Evolutionary conservation across 2,113 vertebrate genomes (phyloP).

Genomic region (Embiotoca jacksoni): DNA sequence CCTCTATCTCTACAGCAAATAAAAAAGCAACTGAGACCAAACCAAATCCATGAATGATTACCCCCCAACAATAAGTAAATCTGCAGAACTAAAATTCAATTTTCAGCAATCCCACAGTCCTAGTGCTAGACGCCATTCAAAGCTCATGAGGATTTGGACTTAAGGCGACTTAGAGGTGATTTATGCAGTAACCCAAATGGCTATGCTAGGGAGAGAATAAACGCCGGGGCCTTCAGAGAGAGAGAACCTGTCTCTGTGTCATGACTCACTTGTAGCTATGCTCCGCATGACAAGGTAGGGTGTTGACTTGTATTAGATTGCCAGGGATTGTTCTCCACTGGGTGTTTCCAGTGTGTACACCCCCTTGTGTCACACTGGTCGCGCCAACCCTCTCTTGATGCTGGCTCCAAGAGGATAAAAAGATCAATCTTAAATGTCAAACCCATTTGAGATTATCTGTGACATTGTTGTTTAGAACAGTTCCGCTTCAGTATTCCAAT

Average conservation of each 20-base stretch:
- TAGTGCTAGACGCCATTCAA: slow-evolving; percentile 77
- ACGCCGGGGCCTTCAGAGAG: slow-evolving; percentile 36
- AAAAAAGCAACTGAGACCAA: slow-evolving; percentile 73
- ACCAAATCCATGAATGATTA: slow-evolving; percentile 79
- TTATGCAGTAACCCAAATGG: slow-evolving; percentile 77
- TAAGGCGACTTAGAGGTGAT: slow-evolving; percentile 83
- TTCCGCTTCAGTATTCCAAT: slow-evolving; percentile 34
- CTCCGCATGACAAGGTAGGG: slow-evolving; percentile 58
- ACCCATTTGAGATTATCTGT: slow-evolving; percentile 40
- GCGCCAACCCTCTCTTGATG: slow-evolving; percentile 11
- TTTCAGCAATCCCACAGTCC: slow-evolving; percentile 78
- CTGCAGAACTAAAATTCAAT: slow-evolving; percentile 82
- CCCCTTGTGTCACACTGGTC: slow-evolving; percentile 29
- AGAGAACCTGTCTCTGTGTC: slow-evolving; percentile 63
- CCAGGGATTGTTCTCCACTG: slow-evolving; percentile 45
- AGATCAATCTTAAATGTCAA: slow-evolving; percentile 59
- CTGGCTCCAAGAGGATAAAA: slow-evolving; percentile 7
- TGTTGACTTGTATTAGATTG: slow-evolving; percentile 56
- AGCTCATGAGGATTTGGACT: slow-evolving; percentile 82
- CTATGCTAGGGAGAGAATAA: slow-evolving; percentile 60
- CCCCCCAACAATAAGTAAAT: slow-evolving; percentile 80
- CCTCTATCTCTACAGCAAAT: slow-evolving; percentile 68
- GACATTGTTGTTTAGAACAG: slow-evolving; percentile 46
- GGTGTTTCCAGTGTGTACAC: slow-evolving; percentile 39
- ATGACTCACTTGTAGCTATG: slow-evolving; percentile 60